phyloP scores from a whole-genome alignment of 2,888 invertebrate genomes.

The Drosophila crucigera region DNA sequence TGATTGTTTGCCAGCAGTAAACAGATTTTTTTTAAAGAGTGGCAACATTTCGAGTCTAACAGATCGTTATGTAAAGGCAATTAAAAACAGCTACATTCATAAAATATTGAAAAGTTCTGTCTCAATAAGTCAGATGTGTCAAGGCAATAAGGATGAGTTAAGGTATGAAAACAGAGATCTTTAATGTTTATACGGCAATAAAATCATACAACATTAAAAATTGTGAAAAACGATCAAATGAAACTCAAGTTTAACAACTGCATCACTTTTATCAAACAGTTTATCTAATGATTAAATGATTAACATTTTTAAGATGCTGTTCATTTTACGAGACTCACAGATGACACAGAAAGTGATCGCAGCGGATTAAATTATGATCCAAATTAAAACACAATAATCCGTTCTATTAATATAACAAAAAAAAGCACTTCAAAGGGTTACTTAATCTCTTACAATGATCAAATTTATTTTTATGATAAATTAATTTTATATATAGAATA shows the following conservation, averaged over 20 bases:
- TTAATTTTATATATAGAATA: background rate
- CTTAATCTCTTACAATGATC: background rate
- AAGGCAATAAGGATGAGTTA: background rate
- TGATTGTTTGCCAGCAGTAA: slow-evolving; percentile 56
- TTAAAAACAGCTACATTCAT: slow-evolving; percentile 12
- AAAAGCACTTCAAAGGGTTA: background rate
- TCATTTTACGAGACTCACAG: background rate
- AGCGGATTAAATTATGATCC: background rate
- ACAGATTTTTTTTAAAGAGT: slow-evolving; percentile 52
- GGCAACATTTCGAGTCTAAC: slow-evolving; percentile 38
- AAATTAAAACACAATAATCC: background rate
- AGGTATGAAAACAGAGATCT: background rate
- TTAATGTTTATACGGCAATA: background rate
- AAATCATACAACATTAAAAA: slow-evolving; percentile 1
- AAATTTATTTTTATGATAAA: background rate
- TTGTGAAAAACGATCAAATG: background rate
- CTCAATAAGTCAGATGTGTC: slow-evolving; percentile 11
- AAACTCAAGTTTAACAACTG: background rate
- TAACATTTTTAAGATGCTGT: background rate
- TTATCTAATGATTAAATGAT: slow-evolving; percentile 6
- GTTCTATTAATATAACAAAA: background rate
- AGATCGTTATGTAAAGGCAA: slow-evolving; percentile 15
- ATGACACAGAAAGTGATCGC: background rate
- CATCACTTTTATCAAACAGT: background rate
- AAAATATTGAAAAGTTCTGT: slow-evolving; percentile 9